phyloP scores from a whole-genome alignment of 2,888 invertebrate species.

The Lydus trimaculatus region DNA sequence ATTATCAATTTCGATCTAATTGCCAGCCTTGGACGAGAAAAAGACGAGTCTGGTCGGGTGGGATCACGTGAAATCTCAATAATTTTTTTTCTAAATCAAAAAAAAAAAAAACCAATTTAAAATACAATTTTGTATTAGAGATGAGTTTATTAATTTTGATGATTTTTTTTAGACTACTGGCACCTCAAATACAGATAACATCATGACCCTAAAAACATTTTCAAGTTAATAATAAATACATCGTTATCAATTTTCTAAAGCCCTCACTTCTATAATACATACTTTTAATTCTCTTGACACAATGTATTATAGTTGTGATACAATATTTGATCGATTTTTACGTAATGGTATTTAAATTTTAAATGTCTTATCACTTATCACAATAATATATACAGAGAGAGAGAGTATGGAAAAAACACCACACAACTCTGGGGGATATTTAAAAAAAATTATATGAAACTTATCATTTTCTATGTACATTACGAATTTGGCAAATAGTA shows the following conservation, averaged over 20 bases:
- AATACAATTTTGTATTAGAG: neutral
- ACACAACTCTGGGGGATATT: too few species aligned
- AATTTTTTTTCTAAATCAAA: too few species aligned
- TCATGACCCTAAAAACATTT: conserved; percentile 30
- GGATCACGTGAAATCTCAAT: too few species aligned
- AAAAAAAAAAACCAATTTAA: too few species aligned
- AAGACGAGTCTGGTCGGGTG: too few species aligned
- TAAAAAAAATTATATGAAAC: neutral
- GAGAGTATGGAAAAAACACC: too few species aligned
- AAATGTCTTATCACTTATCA: conserved; percentile 10
- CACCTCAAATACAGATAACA: conserved; percentile 38
- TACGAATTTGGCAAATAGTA: neutral
- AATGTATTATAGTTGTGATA: neutral
- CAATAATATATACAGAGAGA: too few species aligned
- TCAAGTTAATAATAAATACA: conserved; percentile 30
- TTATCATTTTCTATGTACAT: neutral
- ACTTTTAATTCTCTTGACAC: neutral
- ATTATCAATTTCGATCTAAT: neutral
- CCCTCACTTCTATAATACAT: neutral
- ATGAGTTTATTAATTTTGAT: neutral
- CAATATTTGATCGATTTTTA: conserved; percentile 7
- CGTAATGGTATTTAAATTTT: conserved; percentile 6
- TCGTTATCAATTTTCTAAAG: conserved; percentile 3
- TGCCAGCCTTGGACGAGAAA: neutral
- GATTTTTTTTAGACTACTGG: conserved; percentile 30